Percentiles rank a stretch among this genome's conserved stretches.
phyloP scores from a whole-genome alignment of 2,113 vertebrate genomes.

The Clarias magur region DNA sequence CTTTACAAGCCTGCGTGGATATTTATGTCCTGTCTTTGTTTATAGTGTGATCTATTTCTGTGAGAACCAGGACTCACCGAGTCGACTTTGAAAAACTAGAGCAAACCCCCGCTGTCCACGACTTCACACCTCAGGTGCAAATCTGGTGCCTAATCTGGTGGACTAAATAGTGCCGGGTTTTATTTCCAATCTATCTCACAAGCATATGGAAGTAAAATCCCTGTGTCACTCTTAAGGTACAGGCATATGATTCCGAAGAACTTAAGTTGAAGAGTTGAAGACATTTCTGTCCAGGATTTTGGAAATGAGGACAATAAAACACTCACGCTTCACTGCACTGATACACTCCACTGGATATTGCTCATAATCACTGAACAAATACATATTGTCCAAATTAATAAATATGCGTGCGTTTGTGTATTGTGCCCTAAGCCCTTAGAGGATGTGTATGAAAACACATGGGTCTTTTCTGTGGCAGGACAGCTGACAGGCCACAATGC shows the following conservation, averaged over 20 bases:
- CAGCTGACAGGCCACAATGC: conserved; percentile 35
- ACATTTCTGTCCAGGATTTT: background rate
- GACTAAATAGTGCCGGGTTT: background rate
- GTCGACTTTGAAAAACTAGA: background rate
- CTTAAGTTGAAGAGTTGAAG: background rate
- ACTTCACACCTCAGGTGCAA: background rate
- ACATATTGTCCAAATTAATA: conserved; percentile 13
- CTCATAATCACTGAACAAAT: conserved; percentile 26
- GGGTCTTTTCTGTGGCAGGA: conserved; percentile 61
- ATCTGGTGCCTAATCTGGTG: background rate
- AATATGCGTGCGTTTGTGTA: background rate
- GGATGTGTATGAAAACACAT: conserved; percentile 50
- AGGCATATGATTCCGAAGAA: background rate
- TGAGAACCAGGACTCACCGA: background rate
- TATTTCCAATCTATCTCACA: background rate
- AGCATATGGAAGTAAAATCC: background rate
- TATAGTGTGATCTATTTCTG: conserved; percentile 1
- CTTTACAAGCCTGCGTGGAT: background rate
- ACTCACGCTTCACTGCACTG: background rate
- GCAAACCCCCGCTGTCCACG: too few species aligned
- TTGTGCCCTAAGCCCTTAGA: background rate
- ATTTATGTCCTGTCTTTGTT: conserved; percentile 33
- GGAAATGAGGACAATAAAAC: background rate
- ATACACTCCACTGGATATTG: conserved; percentile 1
- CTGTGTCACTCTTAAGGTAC: too few species aligned